phyloP scores from a whole-genome alignment of 2,888 invertebrate genomes.

The Taenaris catops region DNA sequence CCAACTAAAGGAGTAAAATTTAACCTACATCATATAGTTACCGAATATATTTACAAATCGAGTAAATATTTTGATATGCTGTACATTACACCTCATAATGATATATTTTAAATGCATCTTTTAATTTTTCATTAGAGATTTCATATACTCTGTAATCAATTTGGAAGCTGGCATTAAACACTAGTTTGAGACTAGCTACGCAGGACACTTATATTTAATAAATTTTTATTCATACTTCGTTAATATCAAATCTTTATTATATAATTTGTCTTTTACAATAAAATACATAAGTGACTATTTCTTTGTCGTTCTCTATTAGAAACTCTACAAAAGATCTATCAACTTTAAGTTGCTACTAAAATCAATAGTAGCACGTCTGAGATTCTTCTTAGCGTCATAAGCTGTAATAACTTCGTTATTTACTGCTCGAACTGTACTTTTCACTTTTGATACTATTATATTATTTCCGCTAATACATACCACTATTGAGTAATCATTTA shows the following conservation, averaged over 20 bases:
- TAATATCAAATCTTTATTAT: constrained; percentile 4
- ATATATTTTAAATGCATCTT: constrained; percentile 41
- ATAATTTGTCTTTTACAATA: constrained; percentile 19
- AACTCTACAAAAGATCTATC: constrained; percentile 4
- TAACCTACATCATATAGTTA: constrained; percentile 38
- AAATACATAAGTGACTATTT: constrained; percentile 10
- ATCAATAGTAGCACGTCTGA: constrained; percentile 11
- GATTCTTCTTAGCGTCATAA: constrained; percentile 12
- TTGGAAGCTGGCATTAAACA: constrained; percentile 32
- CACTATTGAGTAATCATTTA: constrained; percentile 3
- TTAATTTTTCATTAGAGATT: constrained; percentile 19
- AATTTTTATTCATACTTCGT: constrained; percentile 2
- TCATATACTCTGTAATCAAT: constrained; percentile 22
- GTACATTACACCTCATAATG: constrained; percentile 51
- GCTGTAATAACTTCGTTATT: constrained; percentile 8
- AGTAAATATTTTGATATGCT: constrained; percentile 63
- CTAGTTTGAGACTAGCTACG: constrained; percentile 45
- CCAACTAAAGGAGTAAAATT: constrained; percentile 23
- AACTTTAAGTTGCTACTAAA: constrained; percentile 5
- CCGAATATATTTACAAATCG: constrained; percentile 67
- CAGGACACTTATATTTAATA: constrained; percentile 16
- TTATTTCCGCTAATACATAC: not conserved
- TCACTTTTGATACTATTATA: constrained; percentile 1
- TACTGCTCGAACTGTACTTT: not conserved
- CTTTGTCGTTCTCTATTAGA: too few species aligned